These are phyloP conservation scores for Leptinotarsa undecemlineata DNA, from an alignment of 1,140 invertebrate genomes.

Conservation along the genomic window DNA sequence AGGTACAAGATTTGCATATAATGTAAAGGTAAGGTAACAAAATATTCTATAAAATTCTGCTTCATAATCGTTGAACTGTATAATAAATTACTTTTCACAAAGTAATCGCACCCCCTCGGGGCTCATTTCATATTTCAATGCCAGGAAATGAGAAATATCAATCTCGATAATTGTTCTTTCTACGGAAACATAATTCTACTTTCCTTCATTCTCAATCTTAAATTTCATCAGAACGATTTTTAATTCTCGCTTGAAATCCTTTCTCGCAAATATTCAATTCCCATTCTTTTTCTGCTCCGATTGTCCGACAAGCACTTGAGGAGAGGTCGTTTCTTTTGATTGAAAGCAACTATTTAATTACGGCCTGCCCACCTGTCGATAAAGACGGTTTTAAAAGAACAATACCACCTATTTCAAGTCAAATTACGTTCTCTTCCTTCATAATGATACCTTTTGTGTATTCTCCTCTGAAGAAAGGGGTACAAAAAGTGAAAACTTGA, in stretches of 20 bases:
- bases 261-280: background rate
- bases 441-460: background rate
- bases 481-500: background rate
- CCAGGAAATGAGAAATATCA: too few relatives aligned
- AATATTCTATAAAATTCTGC: too few relatives aligned
- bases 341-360: background rate
- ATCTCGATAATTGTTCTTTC: too few relatives aligned
- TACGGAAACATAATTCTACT: too few relatives aligned
- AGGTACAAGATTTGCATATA: too few relatives aligned
- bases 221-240: too few relatives aligned
- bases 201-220: too few relatives aligned
- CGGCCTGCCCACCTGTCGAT: conserved; percentile 7
- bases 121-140: too few relatives aligned
- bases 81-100: too few relatives aligned
- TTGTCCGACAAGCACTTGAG: background rate
- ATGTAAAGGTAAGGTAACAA: too few relatives aligned
- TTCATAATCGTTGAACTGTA: too few relatives aligned
- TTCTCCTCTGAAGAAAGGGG: background rate
- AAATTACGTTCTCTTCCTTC: background rate
- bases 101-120: too few relatives aligned
- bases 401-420: background rate
- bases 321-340: conserved; percentile 2
- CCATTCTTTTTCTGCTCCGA: background rate
- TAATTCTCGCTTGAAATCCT: background rate
- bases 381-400: background rate